A percentile compares a stretch with the other conserved stretches of the same genome.
Evolutionary conservation across 2,113 vertebrate species (phyloP).

Genomic region (Strix aluco): DNA sequence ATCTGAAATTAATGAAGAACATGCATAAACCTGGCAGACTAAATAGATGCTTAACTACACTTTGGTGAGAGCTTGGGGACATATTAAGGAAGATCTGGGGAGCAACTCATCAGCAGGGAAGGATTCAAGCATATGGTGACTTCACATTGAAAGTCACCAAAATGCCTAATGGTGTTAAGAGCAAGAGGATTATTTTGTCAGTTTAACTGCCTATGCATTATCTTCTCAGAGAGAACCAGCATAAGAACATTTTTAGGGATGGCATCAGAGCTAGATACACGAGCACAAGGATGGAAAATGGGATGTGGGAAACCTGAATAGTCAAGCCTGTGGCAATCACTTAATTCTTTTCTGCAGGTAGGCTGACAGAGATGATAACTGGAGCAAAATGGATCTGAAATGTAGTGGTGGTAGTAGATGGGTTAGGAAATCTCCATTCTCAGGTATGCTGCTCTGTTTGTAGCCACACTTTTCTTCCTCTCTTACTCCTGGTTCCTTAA

Average conservation of each 20-base stretch:
- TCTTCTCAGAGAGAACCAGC: neutral
- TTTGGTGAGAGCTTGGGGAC: neutral
- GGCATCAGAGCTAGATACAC: neutral
- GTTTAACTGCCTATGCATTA: neutral
- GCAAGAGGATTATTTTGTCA: neutral
- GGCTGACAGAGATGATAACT: neutral
- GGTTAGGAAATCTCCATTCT: neutral
- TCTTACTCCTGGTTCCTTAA: neutral
- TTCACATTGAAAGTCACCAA: neutral
- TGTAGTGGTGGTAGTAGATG: too few relatives aligned
- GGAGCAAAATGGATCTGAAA: neutral
- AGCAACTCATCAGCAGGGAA: constrained; percentile 8
- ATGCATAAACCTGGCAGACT: neutral
- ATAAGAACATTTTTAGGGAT: neutral
- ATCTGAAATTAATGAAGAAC: constrained; percentile 28
- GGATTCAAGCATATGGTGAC: neutral
- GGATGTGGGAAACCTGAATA: neutral
- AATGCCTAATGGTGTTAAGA: neutral
- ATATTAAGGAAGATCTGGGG: neutral
- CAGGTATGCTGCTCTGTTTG: neutral
- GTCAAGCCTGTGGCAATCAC: neutral
- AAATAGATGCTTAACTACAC: constrained; percentile 37
- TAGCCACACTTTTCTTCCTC: neutral
- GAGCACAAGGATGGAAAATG: neutral
- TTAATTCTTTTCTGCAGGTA: neutral